Percentiles rank a stretch among this genome's conserved stretches.
These are phyloP conservation scores for Uromys caudimaculatus DNA, from an alignment of 2,797 vertebrate genomes.

Conservation along the genomic window DNA sequence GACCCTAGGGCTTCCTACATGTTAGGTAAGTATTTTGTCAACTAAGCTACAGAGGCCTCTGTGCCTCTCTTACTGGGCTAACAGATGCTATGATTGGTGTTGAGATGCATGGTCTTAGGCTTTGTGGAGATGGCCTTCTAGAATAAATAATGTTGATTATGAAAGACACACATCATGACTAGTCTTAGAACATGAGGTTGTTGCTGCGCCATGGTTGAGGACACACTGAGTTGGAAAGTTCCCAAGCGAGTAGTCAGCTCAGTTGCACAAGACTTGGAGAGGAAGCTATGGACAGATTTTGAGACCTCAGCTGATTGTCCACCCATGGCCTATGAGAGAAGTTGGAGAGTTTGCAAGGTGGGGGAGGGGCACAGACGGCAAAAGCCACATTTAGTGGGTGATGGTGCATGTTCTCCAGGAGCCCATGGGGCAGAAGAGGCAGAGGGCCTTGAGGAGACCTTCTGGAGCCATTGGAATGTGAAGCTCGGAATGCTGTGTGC, in stretches of 20 bases:
- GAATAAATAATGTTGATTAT: not conserved
- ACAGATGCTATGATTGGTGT: no score
- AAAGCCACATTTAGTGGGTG: no score
- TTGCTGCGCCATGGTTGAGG: not conserved
- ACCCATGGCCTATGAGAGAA: not conserved
- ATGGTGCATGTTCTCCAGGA: not conserved
- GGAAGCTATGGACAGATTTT: not conserved
- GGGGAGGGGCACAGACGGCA: accelerated
- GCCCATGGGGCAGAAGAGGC: not conserved
- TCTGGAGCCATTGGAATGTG: not conserved
- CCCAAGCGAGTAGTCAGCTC: not conserved
- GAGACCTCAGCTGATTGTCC: not conserved
- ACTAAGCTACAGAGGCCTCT: not conserved
- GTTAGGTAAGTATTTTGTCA: not conserved
- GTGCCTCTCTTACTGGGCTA: no score
- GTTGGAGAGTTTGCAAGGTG: not conserved
- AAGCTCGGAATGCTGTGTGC: not conserved
- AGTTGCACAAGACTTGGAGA: not conserved
- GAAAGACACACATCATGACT: not conserved
- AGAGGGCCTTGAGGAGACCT: not conserved
- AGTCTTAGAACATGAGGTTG: not conserved
- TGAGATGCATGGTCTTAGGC: not conserved
- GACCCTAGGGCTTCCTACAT: no score
- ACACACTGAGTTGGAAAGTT: not conserved
- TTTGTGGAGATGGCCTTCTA: not conserved